Evolutionary conservation across 2,113 vertebrate genomes (phyloP), one percentile per base, ranked within the genome.

Genomic region (Hippopotamus amphibius): DNA sequence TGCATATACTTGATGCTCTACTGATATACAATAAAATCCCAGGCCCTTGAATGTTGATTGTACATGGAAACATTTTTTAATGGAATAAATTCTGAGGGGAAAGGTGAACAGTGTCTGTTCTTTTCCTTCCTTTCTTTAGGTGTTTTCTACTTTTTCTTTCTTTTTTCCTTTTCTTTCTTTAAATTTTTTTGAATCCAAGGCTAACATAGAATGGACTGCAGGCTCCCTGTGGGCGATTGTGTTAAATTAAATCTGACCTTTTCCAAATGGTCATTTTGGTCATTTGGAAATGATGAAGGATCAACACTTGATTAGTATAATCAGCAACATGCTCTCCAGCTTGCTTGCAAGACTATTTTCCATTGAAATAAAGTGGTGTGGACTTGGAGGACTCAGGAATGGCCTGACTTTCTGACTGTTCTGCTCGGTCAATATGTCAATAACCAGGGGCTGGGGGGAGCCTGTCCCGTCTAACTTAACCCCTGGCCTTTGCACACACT

Each of bases 201-300:
- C 80, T 97, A 96, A 93, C 66, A 92, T 69, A 57, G 85, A 97
- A 86, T 46, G 61, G 68, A 95, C 86, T 82, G 53, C 59, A 95
- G 89, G 50, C 79, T 97, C 92, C 41, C 43, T 46, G 87, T 66
- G 81, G 87, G 57, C 7, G 0, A 55, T 97, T 80, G 41, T 96
- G 96, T 93, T 86, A 96, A 98, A 98, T 97, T 97, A 98, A 98
- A 61, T 33, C 41, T 96, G 96, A 97, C 79, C 81, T 97, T 98
- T 95, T 97, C 81, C 74, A 97, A 97, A 96, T 93, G 87, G 96
- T 82, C 33, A 81, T 72, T 96, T 77, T 92, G 93, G 5, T 97
- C 96, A 89, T 86, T 89, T 92, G 87, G 96, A 97, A 97, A 97
- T 26, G 91, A 59, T 63, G 95, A 83, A 85, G 92, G 96, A 68